phyloP scores from a whole-genome alignment of 2,888 invertebrate genomes.

The Coelopa pilipes region DNA sequence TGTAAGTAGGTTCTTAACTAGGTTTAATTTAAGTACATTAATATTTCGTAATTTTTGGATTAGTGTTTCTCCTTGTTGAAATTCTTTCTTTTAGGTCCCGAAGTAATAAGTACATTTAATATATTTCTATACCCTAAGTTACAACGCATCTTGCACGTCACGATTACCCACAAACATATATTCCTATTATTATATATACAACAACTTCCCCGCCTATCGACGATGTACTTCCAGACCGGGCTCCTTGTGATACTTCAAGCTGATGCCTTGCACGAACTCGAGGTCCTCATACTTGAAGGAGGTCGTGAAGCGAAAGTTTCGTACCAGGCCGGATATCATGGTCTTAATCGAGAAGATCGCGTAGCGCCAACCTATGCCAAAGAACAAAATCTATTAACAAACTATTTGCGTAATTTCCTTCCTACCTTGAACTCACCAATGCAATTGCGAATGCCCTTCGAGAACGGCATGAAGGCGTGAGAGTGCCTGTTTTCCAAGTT shows the following conservation, averaged over 20 bases:
- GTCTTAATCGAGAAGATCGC: constrained; percentile 44
- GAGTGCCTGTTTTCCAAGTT: constrained; percentile 47
- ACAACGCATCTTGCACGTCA: too few relatives aligned
- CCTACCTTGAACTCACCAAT: constrained; percentile 46
- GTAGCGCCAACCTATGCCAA: constrained; percentile 48
- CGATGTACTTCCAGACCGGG: constrained; percentile 41
- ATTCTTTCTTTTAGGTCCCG: too few relatives aligned
- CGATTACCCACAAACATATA: too few relatives aligned
- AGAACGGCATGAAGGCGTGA: constrained; percentile 53
- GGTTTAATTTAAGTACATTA: too few relatives aligned
- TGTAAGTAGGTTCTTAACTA: too few relatives aligned
- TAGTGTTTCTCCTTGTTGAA: too few relatives aligned
- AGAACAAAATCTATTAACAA: background rate
- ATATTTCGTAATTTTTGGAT: too few relatives aligned
- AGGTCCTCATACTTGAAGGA: constrained; percentile 42
- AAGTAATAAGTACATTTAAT: too few relatives aligned
- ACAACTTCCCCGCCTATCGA: background rate
- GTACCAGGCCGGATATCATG: constrained; percentile 39
- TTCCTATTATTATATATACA: too few relatives aligned
- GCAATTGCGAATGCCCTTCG: constrained; percentile 52
- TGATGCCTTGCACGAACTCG: constrained; percentile 26
- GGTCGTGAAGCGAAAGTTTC: constrained; percentile 44
- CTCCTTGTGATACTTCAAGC: constrained; percentile 37
- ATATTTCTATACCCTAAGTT: too few relatives aligned
- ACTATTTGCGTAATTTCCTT: background rate